phyloP scores from a whole-genome alignment of 2,113 vertebrate genomes.

The Piprites chloris region DNA sequence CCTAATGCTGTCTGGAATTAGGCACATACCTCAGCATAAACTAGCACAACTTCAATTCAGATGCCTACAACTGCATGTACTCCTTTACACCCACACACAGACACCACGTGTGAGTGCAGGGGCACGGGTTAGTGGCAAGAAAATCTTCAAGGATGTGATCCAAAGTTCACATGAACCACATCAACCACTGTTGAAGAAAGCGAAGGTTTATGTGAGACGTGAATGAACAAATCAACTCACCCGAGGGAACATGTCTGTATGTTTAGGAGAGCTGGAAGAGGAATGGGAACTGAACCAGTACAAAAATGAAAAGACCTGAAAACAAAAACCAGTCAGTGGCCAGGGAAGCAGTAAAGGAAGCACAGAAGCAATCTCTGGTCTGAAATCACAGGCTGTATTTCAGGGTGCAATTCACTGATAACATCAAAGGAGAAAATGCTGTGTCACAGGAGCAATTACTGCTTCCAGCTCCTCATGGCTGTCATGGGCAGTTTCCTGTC shows the following conservation, averaged over 20 bases:
- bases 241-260: background rate
- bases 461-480: background rate
- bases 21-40: background rate
- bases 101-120: background rate
- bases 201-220: background rate
- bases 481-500: background rate
- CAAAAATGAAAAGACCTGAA: background rate
- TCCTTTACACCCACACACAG: background rate
- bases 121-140: background rate
- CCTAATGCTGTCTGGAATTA: background rate
- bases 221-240: background rate
- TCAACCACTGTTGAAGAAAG: background rate
- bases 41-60: background rate
- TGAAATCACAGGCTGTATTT: background rate
- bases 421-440: background rate
- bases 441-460: background rate
- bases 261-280: background rate
- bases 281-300: background rate
- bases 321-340: background rate
- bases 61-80: background rate
- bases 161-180: background rate
- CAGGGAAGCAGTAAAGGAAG: background rate
- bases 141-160: background rate
- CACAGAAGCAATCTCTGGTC: accelerated
- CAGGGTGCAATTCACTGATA: background rate